Evolutionary conservation across 2,888 invertebrate genomes (phyloP).

Genomic region (Strigamia crassipes): DNA sequence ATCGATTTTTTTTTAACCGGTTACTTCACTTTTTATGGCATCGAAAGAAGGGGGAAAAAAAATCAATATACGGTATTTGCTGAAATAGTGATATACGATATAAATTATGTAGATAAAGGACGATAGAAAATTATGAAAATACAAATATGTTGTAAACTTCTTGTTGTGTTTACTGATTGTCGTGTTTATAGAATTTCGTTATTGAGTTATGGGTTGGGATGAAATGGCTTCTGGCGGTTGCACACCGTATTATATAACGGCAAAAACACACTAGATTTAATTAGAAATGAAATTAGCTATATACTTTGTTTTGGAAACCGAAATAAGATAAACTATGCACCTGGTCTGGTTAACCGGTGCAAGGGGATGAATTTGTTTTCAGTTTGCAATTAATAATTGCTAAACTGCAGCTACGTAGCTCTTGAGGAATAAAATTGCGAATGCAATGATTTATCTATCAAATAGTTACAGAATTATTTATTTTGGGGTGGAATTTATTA

Average conservation of each 20-base stretch:
- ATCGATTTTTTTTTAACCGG: not conserved
- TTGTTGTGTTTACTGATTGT: not conserved
- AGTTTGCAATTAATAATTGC: too few species aligned
- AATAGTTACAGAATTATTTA: conserved; percentile 10
- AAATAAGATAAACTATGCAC: too few species aligned
- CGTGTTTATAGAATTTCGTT: not conserved
- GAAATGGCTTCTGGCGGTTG: not conserved
- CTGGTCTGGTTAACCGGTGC: too few species aligned
- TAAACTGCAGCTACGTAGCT: too few species aligned
- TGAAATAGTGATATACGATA: not conserved
- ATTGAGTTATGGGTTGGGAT: not conserved
- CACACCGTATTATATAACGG: too few species aligned
- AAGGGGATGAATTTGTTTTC: too few species aligned
- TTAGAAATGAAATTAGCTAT: too few species aligned
- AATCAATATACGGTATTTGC: not conserved
- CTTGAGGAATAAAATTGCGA: not conserved
- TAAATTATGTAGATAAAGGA: not conserved
- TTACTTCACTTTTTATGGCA: not conserved
- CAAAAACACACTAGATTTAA: too few species aligned
- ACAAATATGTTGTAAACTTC: not conserved
- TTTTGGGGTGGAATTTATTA: not conserved
- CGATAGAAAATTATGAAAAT: not conserved
- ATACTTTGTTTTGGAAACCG: too few species aligned
- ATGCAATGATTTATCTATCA: not conserved
- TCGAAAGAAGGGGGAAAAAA: not conserved